phyloP scores from a whole-genome alignment of 2,113 vertebrate species.

The Cyanoderma ruficeps region DNA sequence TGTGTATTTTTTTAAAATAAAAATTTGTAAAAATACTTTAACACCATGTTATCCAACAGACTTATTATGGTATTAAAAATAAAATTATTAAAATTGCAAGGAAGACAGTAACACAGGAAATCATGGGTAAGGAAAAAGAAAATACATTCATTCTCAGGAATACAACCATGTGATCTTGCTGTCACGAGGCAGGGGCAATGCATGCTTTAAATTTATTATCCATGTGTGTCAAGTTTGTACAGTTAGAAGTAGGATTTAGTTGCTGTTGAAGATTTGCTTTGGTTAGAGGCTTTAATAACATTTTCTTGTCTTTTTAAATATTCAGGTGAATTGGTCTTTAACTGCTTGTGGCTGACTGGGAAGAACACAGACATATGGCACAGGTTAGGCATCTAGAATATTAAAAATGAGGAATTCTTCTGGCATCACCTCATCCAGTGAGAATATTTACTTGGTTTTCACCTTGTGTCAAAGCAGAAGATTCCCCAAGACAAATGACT shows the following conservation, averaged over 20 bases:
- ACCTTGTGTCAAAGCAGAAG: background rate
- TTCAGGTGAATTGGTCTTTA: background rate
- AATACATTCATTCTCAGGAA: background rate
- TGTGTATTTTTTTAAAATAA: background rate
- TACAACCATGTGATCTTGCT: background rate
- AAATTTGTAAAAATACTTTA: background rate
- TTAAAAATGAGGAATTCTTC: background rate
- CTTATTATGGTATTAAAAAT: background rate
- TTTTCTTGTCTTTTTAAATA: background rate
- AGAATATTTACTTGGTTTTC: background rate
- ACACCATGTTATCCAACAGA: background rate
- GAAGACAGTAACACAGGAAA: background rate
- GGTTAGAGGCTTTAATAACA: background rate
- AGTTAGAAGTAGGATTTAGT: background rate
- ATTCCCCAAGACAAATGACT: background rate
- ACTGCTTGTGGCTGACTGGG: background rate
- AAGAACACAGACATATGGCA: background rate
- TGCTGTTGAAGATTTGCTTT: background rate
- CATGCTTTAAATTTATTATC: background rate
- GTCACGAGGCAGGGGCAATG: fast-evolving
- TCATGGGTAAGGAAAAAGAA: background rate
- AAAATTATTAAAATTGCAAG: background rate
- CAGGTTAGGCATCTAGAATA: background rate
- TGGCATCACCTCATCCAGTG: background rate
- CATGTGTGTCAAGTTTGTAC: background rate